Conservation (phyloP, 1,140 invertebrate species). For the Heliconius eleuchia region DNA sequence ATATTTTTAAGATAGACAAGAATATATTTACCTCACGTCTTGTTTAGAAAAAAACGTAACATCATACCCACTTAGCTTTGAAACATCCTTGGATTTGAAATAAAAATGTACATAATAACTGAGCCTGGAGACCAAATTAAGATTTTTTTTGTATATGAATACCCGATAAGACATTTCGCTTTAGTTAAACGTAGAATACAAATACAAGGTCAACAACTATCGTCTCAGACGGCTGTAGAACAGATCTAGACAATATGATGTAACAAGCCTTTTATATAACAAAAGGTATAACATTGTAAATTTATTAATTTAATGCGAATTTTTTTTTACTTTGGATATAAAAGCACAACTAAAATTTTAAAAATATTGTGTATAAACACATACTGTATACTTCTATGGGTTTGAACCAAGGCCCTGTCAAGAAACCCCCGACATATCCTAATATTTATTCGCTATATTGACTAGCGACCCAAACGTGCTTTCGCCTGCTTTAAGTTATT, state of each 20-base stretch:
- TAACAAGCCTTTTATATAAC: background rate
- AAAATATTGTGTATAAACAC: no score
- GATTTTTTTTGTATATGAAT: conserved; percentile 18
- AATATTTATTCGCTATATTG: no score
- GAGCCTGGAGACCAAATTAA: background rate
- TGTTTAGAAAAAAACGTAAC: background rate
- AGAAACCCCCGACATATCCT: no score
- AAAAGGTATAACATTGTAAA: background rate
- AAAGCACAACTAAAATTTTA: no score
- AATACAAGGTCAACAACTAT: conserved; percentile 29
- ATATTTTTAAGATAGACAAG: no score
- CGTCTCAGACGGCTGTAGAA: background rate
- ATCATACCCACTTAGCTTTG: background rate
- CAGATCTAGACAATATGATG: conserved; percentile 24
- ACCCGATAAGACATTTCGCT: background rate
- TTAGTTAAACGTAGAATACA: background rate
- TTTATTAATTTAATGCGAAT: background rate
- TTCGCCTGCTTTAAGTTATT: no score
- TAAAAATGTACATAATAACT: background rate
- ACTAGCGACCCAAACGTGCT: no score
- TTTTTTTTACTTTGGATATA: no score
- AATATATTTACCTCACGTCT: no score
- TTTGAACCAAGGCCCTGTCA: no score
- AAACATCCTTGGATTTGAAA: background rate
- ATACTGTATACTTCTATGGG: no score